Evolutionary conservation across 2,113 vertebrate genomes (phyloP).

Genomic region (Varanus salvator): DNA sequence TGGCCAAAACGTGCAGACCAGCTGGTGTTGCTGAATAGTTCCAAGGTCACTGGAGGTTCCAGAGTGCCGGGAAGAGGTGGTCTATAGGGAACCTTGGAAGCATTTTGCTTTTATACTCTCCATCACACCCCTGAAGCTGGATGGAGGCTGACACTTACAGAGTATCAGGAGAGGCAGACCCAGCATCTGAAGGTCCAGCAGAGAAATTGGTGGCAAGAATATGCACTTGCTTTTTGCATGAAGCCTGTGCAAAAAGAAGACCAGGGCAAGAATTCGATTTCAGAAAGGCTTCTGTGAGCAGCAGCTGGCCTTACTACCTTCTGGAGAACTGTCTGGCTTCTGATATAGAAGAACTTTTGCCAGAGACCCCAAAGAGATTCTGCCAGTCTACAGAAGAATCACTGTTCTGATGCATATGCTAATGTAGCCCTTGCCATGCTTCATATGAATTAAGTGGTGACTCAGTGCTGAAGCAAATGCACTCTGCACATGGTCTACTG

Average conservation of each 20-base stretch:
- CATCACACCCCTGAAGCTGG: background rate
- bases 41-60: background rate
- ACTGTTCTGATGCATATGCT: background rate
- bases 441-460: background rate
- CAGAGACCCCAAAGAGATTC: background rate
- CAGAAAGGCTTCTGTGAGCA: background rate
- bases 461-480: background rate
- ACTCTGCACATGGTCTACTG: background rate
- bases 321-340: background rate
- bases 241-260: background rate
- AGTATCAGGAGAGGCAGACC: background rate
- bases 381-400: background rate
- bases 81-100: no score
- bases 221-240: background rate
- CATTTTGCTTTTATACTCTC: background rate
- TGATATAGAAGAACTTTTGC: background rate
- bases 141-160: background rate
- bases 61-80: background rate
- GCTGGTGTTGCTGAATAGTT: background rate
- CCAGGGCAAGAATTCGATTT: background rate
- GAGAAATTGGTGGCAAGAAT: background rate
- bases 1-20: background rate
- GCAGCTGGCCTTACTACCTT: background rate
- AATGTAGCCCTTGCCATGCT: background rate
- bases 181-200: background rate